Evolutionary conservation across 2,888 invertebrate genomes (phyloP), one percentile per base, ranked within the genome.

Genomic region (Smittia sp.): DNA sequence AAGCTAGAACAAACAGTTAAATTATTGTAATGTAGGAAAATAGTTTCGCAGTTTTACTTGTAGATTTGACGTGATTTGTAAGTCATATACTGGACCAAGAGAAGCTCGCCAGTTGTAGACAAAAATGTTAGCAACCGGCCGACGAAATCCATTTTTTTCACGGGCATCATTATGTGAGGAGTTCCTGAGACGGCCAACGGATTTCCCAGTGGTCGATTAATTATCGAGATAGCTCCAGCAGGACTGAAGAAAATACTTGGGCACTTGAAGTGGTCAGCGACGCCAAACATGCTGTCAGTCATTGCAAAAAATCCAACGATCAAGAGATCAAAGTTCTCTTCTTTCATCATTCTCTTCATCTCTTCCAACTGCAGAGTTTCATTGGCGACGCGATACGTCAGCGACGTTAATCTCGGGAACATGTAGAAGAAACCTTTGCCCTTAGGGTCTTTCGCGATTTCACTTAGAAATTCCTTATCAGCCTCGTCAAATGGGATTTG

Each of bases 261-360:
- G 74, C 79, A 79, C 0, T 79, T 76, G 38, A 81, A 78, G 63
- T 81, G 81, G 1, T 77, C 79, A 0, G 78, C 80, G 20, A 82
- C 24, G 18, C 82, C 82, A 39, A 82, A 9, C 27, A 79, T 77
- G 22, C 78, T 79, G 1, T 81, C 80, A 63, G 80, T 82, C 41
- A 79, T 74, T 6, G 9, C 3, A 18, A 79, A 76, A 25, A 18
- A 54, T 4, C 81, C 82, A 22, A 79, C 32, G 1, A 81, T 75
- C 1, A 82, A 72, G 7, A 80, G 75, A 77, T 81, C 81, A 9
- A 79, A 81, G 11, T 27, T 41, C 52, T 76, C 75, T 1, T 74
- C 76, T 0, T 73, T 58, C 67, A 79, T 75, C 11, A 74, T 13
- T 11, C 32, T 62, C 22, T 22, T 62, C 62, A 72, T 62, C 24